Percentiles rank a stretch among this genome's conserved stretches.
phyloP scores from a whole-genome alignment of 2,888 invertebrate genomes.

The Eilema caniola region DNA sequence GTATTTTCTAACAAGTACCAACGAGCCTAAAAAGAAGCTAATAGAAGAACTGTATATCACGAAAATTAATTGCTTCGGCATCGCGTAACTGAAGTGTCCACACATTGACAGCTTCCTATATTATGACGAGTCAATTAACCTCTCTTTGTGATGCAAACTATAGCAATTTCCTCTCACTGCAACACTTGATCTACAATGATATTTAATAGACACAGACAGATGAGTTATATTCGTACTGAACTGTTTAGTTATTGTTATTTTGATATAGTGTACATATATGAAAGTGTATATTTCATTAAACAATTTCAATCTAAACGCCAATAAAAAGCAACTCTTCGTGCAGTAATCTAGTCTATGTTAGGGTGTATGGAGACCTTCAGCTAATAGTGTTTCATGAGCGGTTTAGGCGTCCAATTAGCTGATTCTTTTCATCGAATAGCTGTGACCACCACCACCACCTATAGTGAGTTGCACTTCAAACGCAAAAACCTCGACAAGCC shows the following conservation, averaged over 20 bases:
- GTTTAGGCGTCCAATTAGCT: no score
- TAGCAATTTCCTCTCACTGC: neutral
- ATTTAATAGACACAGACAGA: neutral
- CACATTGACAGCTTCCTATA: neutral
- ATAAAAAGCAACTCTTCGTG: no score
- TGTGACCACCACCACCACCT: no score
- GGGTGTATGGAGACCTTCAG: no score
- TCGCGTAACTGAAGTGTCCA: neutral
- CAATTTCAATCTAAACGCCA: no score
- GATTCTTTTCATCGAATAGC: no score
- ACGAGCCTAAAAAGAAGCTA: neutral
- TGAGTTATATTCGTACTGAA: neutral
- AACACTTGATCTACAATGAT: neutral
- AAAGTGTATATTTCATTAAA: no score
- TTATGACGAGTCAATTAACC: slow-evolving; percentile 1
- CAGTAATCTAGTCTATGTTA: no score
- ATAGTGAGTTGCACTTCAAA: no score
- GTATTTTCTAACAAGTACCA: neutral
- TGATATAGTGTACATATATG: no score
- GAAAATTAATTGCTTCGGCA: slow-evolving; percentile 2
- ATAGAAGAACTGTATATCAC: neutral
- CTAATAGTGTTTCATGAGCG: no score
- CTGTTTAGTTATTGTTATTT: neutral
- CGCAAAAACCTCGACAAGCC: no score
- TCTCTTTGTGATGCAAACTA: neutral